These are phyloP conservation scores for Tamandua tetradactyla DNA, from an alignment of 2,797 vertebrate genomes.

Conservation along the genomic window DNA sequence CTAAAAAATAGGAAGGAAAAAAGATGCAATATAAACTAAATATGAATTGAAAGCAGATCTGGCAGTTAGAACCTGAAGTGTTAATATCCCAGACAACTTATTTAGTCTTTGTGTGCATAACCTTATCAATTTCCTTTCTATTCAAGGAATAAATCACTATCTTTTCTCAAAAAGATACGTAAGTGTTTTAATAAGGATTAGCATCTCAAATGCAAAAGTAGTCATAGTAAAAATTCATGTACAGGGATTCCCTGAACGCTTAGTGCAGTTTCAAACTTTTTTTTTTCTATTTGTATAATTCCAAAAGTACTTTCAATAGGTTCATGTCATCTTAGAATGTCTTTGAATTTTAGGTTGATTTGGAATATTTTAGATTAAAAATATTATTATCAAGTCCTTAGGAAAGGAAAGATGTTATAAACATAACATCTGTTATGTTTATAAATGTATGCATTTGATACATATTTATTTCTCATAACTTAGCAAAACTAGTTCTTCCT, in stretches of 20 bases:
- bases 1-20: not conserved
- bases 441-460: not conserved
- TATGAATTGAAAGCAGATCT: not conserved
- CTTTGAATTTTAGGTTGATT: conserved; percentile 15
- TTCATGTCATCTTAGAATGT: not conserved
- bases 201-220: not conserved
- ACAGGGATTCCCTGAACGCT: not conserved
- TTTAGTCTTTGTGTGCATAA: not conserved
- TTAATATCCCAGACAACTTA: not conserved
- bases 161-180: not conserved
- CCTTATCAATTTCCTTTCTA: not conserved
- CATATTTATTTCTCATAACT: not conserved
- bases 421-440: not conserved
- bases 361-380: not conserved
- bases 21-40: not conserved
- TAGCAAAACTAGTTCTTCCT: not conserved
- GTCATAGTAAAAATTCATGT: fast-evolving
- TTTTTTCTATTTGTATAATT: not conserved
- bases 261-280: not conserved
- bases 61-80: not conserved
- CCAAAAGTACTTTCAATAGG: not conserved
- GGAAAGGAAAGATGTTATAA: no score
- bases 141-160: not conserved
- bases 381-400: not conserved
- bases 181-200: not conserved